These are phyloP conservation scores for Denticeps clupeoides DNA, from an alignment of 2,797 vertebrate species.

Conservation along the genomic window DNA sequence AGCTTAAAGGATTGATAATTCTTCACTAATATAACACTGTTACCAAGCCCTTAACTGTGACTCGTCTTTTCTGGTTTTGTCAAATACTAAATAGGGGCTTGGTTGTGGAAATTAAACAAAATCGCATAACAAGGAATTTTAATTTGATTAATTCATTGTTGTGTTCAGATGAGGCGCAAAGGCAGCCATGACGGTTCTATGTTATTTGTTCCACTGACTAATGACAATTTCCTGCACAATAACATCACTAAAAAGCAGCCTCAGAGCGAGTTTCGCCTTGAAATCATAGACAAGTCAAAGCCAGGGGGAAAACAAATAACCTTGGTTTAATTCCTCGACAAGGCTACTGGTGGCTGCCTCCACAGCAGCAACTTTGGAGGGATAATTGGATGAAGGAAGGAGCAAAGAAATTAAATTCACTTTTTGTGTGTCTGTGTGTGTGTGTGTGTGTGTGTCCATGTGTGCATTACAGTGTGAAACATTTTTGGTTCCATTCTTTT, in stretches of 20 bases:
- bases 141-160: conserved; percentile 82
- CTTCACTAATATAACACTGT: conserved; percentile 73
- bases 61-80: conserved; percentile 64
- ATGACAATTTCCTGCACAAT: conserved; percentile 77
- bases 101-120: conserved; percentile 77
- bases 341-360: conserved; percentile 43
- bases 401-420: conserved; percentile 27
- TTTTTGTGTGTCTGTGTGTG: conserved; percentile 31
- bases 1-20: conserved; percentile 80
- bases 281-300: conserved; percentile 61
- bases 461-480: not conserved
- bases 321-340: conserved; percentile 54
- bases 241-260: conserved; percentile 63
- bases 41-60: conserved; percentile 70
- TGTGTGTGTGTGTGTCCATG: conserved; percentile 13
- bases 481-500: no score
- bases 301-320: conserved; percentile 63
- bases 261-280: conserved; percentile 61
- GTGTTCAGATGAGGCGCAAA: conserved; percentile 64
- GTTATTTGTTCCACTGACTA: conserved; percentile 78
- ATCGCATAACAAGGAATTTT: conserved; percentile 74
- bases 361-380: conserved; percentile 32
- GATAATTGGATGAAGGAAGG: conserved; percentile 27
- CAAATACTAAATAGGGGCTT: conserved; percentile 64
- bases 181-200: conserved; percentile 67